Evolutionary conservation across 64 coral and sea anemone species (phyloP).

Genomic region (Montipora efflorescens): DNA sequence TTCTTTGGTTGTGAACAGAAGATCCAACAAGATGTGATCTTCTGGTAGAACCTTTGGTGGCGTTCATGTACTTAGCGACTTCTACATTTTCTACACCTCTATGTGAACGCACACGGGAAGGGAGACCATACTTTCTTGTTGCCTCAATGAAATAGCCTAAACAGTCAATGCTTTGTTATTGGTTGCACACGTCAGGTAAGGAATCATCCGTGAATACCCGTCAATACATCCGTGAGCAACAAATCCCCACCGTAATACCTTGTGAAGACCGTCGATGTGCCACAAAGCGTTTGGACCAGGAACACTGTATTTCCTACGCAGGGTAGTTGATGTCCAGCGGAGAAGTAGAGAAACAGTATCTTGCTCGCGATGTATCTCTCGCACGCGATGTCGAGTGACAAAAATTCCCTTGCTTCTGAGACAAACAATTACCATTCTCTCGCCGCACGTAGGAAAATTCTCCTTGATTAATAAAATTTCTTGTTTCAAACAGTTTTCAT

Average conservation of each 20-base stretch:
- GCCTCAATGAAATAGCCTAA: neutral
- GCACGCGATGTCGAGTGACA: neutral
- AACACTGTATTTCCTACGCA: neutral
- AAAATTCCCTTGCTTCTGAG: neutral
- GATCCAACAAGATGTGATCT: slow-evolving; percentile 25
- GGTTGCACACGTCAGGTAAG: slow-evolving; percentile 19
- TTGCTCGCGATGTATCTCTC: neutral
- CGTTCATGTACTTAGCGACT: slow-evolving; percentile 40
- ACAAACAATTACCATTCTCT: too few species aligned
- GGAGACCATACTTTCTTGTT: neutral
- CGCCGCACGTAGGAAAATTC: neutral
- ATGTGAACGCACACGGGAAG: slow-evolving; percentile 25
- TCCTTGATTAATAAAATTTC: neutral
- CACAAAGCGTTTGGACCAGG: slow-evolving; percentile 14
- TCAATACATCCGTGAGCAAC: slow-evolving; percentile 35
- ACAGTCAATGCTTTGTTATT: slow-evolving; percentile 35
- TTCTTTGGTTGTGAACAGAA: slow-evolving; percentile 56
- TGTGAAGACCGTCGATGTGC: slow-evolving; percentile 18
- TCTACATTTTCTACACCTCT: slow-evolving; percentile 20
- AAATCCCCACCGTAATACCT: slow-evolving; percentile 4
- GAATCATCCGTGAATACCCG: slow-evolving; percentile 3
- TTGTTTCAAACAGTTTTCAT: neutral
- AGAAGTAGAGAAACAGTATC: neutral
- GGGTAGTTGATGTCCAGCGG: neutral
- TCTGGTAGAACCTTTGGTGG: neutral